Base-by-base conservation (phyloP, 2,113 vertebrate genomes). In the Epinephelus moara region DNA sequence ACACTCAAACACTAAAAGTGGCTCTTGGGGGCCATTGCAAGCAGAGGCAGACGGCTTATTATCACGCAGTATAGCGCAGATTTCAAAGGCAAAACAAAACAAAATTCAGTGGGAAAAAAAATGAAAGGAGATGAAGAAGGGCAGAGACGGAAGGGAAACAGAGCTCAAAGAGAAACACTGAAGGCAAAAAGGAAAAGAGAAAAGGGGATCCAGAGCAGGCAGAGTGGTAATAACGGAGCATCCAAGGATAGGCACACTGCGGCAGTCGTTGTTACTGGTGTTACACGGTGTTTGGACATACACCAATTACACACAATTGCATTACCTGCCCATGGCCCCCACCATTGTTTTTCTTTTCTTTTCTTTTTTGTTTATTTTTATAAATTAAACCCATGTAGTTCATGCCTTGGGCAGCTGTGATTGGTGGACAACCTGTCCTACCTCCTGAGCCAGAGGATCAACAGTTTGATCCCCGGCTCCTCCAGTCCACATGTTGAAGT, bases 51-150 rank as follows among this genome's bases (percentile, higher is more conserved):
- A 88, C 75, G 19, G 66, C 88, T 85, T 88, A 80, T 89, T 90
- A 86, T 90, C 84, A 72, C 81, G 81, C 60, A 52, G 57, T 80
- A 81, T 85, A 75, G 49, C 3, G 1, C 74, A 90, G 45, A 85
- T 88, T 88, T 89, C 57, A 87, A 82, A 85, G 56, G 61, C 68
- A 68, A 85, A 87, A 85, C 73, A 79, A 86, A 80, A 82, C 69
- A 57, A 66, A 49, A 80, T 40, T 23, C 59, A 70, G 23, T 30
- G 23, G 4, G 6, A 30, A 75, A 17, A 17, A 21, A 71, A 12
- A 25, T 17, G 12, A 68, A 19, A 53, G 0, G 4, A 50, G 63
- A 73, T 75, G 50, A 64, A 82, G 60, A 10, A 75, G 17, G 19
- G 21, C 56, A 77, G 7, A 62, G 17, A 40, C 25, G 14, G 23